Evolutionary conservation across 2,797 vertebrate species (phyloP), one percentile per base, ranked within the genome.

Genomic region (Psittacula echo): DNA sequence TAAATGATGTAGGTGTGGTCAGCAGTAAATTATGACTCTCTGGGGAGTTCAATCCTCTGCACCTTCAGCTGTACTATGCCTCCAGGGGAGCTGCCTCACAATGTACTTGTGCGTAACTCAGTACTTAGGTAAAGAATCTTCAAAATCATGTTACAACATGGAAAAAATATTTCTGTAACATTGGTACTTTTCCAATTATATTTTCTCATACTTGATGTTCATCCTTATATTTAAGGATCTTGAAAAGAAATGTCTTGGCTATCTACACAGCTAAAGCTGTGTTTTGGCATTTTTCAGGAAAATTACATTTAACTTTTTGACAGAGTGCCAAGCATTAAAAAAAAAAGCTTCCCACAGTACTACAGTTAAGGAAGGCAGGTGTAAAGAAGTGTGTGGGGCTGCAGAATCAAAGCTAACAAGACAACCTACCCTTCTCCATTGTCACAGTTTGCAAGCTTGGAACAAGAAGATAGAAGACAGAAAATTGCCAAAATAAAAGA

Each of bases 71-170:
- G 74, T 66, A 66, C 86, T 51, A 5, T 73, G 90, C 86, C 94
- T 72, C 0, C 4, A 79, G 90, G 96, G 90, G 2, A 1, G 30
- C 47, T 93, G 85, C 89, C 93, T 95, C 94, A 95, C 78, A 32
- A 45, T 3, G 2, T 53, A 24, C 80, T 91, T 41, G 74, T 37
- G 47, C 0, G 0, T 77, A 95, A 24, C 85, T 88, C 94, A 48
- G 9, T 47, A 18, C 82, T 62, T 75, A 24, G 71, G 82, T 70
- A 90, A 67, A 91, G 82, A 93, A 77, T 86, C 50, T 90, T 91
- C 79, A 86, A 37, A 58, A 96, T 93, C 95, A 4, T 96, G 95
- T 96, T 94, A 89, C 89, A 96, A 94, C 95, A 96, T 29, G 95
- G 89, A 66, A 91, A 87, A 94, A 92, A 68, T 81, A 94, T 93